Conservation (phyloP, 2,888 invertebrate species). For the Penaeus monodon region DNA sequence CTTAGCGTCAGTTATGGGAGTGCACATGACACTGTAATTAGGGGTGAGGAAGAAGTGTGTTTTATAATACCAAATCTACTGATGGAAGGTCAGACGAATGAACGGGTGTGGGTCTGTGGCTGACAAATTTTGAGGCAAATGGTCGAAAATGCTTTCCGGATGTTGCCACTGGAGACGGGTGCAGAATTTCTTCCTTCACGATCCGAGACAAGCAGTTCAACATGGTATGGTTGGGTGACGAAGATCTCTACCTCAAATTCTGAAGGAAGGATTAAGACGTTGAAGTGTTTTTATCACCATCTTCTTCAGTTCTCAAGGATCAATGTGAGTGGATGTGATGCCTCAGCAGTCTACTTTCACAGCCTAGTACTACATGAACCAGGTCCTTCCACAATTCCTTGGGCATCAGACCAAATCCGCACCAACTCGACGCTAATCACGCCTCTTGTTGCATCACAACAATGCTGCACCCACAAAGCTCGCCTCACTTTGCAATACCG, state of each 20-base stretch:
- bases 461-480: not conserved
- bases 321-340: constrained; percentile 7
- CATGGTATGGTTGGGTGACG: not conserved
- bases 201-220: not conserved
- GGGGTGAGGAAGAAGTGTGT: constrained; percentile 7
- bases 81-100: too few species aligned
- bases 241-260: too few species aligned
- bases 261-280: too few species aligned
- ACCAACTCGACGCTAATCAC: too few species aligned
- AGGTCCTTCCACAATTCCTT: too few species aligned
- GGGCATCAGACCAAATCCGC: too few species aligned
- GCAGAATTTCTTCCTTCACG: not conserved
- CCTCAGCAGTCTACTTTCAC: not conserved
- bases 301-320: constrained; percentile 5
- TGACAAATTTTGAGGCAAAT: not conserved
- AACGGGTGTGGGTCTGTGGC: not conserved
- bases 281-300: too few species aligned
- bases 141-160: not conserved
- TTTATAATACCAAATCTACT: too few species aligned
- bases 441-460: constrained; percentile 2
- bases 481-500: too few species aligned
- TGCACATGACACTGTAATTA: constrained; percentile 20
- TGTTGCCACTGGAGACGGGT: constrained; percentile 20
- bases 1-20: not conserved
- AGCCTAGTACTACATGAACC: too few species aligned